Evolutionary conservation across 30 jellyfish, hydroid and myxozoan species (phyloP).

Genomic region (Hydractinia symbiolongicarpus): DNA sequence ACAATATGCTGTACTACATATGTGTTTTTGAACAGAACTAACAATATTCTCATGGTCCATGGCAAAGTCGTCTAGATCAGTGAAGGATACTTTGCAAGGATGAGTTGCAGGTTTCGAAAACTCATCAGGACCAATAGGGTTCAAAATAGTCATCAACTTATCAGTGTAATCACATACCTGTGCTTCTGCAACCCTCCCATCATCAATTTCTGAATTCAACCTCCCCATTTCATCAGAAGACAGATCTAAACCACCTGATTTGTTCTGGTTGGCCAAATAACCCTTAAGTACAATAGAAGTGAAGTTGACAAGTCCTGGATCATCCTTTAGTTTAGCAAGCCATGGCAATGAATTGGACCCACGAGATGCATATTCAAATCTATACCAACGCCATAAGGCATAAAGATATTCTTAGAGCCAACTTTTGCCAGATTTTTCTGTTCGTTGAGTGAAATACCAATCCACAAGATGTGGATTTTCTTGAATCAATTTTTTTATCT

Average conservation of each 20-base stretch:
- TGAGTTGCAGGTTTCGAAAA: conserved; percentile 30
- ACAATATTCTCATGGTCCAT: conserved; percentile 32
- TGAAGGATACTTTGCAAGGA: conserved; percentile 34
- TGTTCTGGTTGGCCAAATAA: no score
- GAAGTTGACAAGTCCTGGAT: no score
- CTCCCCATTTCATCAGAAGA: neutral
- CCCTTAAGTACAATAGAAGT: no score
- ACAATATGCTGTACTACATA: neutral
- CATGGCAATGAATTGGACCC: no score
- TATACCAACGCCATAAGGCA: no score
- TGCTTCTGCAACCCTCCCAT: conserved; percentile 26
- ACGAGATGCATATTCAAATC: no score
- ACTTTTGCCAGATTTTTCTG: conserved; percentile 22
- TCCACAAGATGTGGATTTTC: no score
- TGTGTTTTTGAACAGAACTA: conserved; percentile 35
- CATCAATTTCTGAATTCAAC: neutral
- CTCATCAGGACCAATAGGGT: conserved; percentile 36
- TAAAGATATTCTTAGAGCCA: no score
- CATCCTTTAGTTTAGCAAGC: no score
- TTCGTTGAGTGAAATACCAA: conserved; percentile 30
- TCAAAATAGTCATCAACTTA: conserved; percentile 11
- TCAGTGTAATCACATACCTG: conserved; percentile 26
- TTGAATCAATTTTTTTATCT: no score
- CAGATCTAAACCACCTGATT: no score
- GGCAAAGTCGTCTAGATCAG: conserved; percentile 4